Evolutionary conservation across 2,797 vertebrate genomes (phyloP).

Genomic region (Bradypodion pumilum): DNA sequence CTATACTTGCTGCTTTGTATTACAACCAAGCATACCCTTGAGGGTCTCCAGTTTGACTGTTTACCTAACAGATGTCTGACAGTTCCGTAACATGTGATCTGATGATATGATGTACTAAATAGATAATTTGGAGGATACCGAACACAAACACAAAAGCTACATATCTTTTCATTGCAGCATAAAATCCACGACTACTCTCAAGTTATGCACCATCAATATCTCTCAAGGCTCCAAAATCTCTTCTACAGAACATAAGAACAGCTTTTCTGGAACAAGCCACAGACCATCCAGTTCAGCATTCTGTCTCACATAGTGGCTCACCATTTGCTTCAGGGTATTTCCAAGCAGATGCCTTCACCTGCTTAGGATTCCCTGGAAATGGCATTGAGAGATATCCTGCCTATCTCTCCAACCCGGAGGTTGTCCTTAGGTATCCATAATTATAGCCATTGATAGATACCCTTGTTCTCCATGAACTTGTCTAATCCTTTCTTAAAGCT

Average conservation of each 20-base stretch:
- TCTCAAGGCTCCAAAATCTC: conserved; percentile 11
- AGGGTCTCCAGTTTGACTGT: conserved; percentile 56
- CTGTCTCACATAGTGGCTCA: too few relatives aligned
- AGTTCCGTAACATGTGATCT: conserved; percentile 38
- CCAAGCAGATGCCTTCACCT: too few relatives aligned
- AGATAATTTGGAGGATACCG: conserved; percentile 22
- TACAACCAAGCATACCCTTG: conserved; percentile 6
- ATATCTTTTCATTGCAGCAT: conserved; percentile 17
- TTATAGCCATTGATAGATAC: too few relatives aligned
- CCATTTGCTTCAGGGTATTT: too few relatives aligned
- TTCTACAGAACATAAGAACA: not conserved
- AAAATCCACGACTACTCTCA: not conserved
- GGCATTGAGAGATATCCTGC: too few relatives aligned
- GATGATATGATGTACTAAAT: conserved; percentile 24
- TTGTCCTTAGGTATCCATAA: too few relatives aligned
- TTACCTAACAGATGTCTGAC: conserved; percentile 45
- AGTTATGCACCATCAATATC: not conserved
- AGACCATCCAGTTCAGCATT: too few relatives aligned
- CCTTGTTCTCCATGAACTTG: too few relatives aligned
- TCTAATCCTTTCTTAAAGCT: too few relatives aligned
- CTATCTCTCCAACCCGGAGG: too few relatives aligned
- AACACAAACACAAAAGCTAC: conserved; percentile 17
- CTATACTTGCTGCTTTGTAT: conserved; percentile 38
- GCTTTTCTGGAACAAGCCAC: too few relatives aligned
- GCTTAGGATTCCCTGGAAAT: too few relatives aligned